A percentile compares a stretch with the other conserved stretches of the same genome.
Conservation (phyloP, 2,113 vertebrate genomes). For the Strix uralensis region DNA sequence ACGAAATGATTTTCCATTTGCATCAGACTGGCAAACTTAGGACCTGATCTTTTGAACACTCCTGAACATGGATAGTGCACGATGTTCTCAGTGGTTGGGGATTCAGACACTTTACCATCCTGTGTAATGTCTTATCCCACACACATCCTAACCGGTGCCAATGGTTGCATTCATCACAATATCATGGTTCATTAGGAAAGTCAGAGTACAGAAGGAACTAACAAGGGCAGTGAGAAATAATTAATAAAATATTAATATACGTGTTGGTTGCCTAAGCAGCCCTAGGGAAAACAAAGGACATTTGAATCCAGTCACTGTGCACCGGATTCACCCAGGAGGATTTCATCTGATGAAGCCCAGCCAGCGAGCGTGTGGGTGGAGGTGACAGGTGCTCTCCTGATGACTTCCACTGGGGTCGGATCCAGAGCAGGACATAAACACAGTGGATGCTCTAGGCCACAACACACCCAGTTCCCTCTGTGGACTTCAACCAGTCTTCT, state of each 20-base stretch:
- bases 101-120: not conserved
- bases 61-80: not conserved
- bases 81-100: not conserved
- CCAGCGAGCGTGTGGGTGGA: not conserved
- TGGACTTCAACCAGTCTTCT: not conserved
- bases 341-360: not conserved
- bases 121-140: not conserved
- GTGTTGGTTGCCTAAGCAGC: not conserved
- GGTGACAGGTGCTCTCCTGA: not conserved
- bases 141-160: not conserved
- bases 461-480: fast-evolving
- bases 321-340: not conserved
- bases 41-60: not conserved
- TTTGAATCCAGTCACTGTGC: not conserved
- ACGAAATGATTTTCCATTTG: not conserved
- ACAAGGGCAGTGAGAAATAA: not conserved
- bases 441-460: not conserved
- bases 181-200: not conserved
- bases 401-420: not conserved
- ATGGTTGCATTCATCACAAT: not conserved
- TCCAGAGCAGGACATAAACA: not conserved
- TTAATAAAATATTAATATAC: not conserved
- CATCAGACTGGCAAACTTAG: not conserved
- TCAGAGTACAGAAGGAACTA: not conserved
- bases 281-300: not conserved